Base-by-base conservation (phyloP, 2,888 invertebrate species). In the Disparrhopalites patrizii region DNA sequence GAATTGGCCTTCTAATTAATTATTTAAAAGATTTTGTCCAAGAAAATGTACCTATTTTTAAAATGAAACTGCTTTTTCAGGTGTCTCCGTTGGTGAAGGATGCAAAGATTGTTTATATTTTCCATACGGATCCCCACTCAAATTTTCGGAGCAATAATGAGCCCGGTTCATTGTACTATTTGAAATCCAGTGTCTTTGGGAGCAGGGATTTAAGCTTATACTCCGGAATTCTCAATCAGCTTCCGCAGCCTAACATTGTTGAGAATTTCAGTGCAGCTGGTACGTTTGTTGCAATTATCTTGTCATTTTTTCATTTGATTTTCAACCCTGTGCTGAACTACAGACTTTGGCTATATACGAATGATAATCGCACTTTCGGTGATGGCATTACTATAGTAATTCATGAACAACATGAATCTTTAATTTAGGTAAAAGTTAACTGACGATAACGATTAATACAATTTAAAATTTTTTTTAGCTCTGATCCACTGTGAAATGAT, bases 401-500 rank as follows among this genome's bases (percentile, higher is more conserved):
- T n/a, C n/a, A n/a, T n/a, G n/a, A n/a, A n/a, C n/a, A n/a, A n/a
- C n/a, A n/a, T n/a, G n/a, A 28, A 15, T 52, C 13, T 52, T 52
- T 27, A 27, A 28, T 50, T 10, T 10, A 7, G 36, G 15, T 10
- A 36, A 36, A 36, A 36, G 36, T 36, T 36, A 36, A 36, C 7
- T 36, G 7, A 36, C 7, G 8, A 10, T 7, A 36, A 15, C 15
- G 7, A 36, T 10, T 36, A 36, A 36, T 36, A 36, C 15, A 36
- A 10, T n/a, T n/a, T 47, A 8, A 7, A 13, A 15, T 7, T 27
- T 57, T 38, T 20, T 28, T 3, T 18, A 57, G 57, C 40, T 13
- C 25, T 57, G 57, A 57, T 27, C 10, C 28, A 36, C 40, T 57
- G 57, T 36, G 57, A 57, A 36, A 57, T 57, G 57, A 27, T 20